phyloP scores from a whole-genome alignment of 2,888 invertebrate species.

The Diarsia rubi region DNA sequence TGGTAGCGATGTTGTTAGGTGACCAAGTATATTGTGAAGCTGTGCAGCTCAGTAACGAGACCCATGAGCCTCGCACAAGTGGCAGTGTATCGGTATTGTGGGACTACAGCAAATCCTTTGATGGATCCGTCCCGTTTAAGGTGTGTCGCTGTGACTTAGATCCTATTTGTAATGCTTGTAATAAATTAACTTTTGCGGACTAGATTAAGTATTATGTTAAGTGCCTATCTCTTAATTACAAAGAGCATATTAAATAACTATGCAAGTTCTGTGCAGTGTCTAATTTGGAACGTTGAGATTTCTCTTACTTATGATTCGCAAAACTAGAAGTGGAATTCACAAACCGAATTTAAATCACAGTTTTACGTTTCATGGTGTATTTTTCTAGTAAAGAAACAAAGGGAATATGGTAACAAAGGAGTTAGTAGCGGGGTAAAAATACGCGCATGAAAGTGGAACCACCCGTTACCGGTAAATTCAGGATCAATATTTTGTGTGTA shows the following conservation, averaged over 20 bases:
- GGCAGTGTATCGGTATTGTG: constrained; percentile 80
- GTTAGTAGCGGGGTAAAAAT: constrained; percentile 17
- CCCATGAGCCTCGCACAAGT: constrained; percentile 70
- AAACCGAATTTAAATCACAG: constrained; percentile 32
- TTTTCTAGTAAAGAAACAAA: constrained; percentile 29
- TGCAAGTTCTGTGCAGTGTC: constrained; percentile 6
- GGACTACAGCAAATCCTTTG: constrained; percentile 81
- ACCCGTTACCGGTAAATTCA: background rate
- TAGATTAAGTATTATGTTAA: constrained; percentile 26
- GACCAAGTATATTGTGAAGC: constrained; percentile 81
- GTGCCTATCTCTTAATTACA: constrained; percentile 17
- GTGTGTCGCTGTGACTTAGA: constrained; percentile 82
- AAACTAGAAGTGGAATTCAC: background rate
- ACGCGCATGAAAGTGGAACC: constrained; percentile 1
- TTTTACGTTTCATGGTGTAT: constrained; percentile 11
- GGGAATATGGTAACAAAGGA: constrained; percentile 34
- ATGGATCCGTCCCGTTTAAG: constrained; percentile 77
- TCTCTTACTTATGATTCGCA: background rate
- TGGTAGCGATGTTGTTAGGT: constrained; percentile 74
- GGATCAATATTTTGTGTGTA: too few species aligned
- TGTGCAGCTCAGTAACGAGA: constrained; percentile 76
- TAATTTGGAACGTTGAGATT: constrained; percentile 14
- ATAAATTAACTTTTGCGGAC: constrained; percentile 47
- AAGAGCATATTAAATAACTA: constrained; percentile 37
- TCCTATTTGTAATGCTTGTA: constrained; percentile 75